These are phyloP conservation scores for Egretta garzetta DNA, from an alignment of 2,113 vertebrate genomes.

Conservation along the genomic window DNA sequence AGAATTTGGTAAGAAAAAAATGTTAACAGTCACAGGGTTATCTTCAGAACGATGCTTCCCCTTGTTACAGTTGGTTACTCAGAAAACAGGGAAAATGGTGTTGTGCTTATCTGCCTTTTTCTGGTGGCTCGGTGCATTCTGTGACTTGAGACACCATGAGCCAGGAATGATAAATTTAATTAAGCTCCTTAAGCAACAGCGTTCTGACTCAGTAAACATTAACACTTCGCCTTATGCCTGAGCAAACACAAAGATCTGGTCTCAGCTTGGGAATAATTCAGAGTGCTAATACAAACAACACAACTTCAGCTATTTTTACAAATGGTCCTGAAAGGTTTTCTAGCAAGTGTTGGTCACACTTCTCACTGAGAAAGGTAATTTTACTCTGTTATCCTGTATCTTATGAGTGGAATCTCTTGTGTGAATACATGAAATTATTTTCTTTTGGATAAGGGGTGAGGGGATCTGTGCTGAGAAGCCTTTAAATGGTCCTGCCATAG, in stretches of 20 bases:
- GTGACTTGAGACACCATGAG: constrained; percentile 4
- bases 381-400: neutral
- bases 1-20: neutral
- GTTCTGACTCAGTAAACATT: constrained; percentile 48
- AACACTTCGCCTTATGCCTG: constrained; percentile 47
- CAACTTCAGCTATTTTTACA: constrained; percentile 24
- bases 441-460: neutral
- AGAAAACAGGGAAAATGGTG: neutral
- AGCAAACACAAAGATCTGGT: constrained; percentile 60
- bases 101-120: constrained; percentile 13
- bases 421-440: neutral
- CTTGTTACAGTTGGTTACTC: neutral
- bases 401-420: neutral
- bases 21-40: neutral
- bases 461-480: neutral
- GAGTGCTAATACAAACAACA: constrained; percentile 69
- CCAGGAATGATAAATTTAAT: constrained; percentile 16
- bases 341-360: neutral
- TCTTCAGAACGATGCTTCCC: neutral
- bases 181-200: constrained; percentile 25
- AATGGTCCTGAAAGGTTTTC: constrained; percentile 21
- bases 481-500: neutral
- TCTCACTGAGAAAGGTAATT: neutral
- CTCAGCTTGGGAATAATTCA: constrained; percentile 48
- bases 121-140: neutral